Evolutionary conservation across 2,113 vertebrate species (phyloP).

Genomic region (Seriola quinqueradiata): DNA sequence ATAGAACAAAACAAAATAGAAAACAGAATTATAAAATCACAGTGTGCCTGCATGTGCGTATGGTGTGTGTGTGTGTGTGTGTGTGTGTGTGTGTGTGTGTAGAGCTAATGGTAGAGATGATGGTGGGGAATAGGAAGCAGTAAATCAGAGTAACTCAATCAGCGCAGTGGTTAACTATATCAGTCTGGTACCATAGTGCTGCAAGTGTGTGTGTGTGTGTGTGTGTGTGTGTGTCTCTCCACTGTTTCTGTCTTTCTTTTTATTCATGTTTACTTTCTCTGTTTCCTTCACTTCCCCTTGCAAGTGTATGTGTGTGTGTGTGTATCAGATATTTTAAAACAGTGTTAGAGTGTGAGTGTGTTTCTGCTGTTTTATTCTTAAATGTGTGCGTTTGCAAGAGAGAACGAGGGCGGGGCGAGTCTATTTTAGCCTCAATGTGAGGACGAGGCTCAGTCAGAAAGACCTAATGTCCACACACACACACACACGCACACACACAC

Average conservation of each 20-base stretch:
- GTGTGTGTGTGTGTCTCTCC: neutral
- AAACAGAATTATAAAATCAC: constrained; percentile 33
- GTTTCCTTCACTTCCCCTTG: neutral
- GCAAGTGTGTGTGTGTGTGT: neutral
- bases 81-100: constrained; percentile 24
- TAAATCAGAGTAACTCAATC: constrained; percentile 65
- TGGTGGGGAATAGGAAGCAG: constrained; percentile 50
- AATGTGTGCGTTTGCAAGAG: neutral
- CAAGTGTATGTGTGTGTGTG: neutral
- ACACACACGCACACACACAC: too few species aligned
- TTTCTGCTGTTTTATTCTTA: constrained; percentile 7
- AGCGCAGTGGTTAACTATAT: constrained; percentile 55
- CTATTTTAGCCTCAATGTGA: neutral
- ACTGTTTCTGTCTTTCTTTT: constrained; percentile 4
- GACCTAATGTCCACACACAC: constrained; percentile 3
- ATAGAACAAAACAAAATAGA: constrained; percentile 32
- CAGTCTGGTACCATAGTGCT: constrained; percentile 26
- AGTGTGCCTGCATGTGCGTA: constrained; percentile 17
- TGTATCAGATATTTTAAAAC: neutral
- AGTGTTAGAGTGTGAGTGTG: neutral
- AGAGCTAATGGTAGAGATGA: constrained; percentile 38
- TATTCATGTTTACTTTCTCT: neutral
- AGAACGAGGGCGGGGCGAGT: neutral
- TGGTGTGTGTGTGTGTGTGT: constrained; percentile 25
- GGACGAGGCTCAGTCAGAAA: constrained; percentile 1